phyloP scores from a whole-genome alignment of 2,113 vertebrate genomes.

The Thunnus thynnus region DNA sequence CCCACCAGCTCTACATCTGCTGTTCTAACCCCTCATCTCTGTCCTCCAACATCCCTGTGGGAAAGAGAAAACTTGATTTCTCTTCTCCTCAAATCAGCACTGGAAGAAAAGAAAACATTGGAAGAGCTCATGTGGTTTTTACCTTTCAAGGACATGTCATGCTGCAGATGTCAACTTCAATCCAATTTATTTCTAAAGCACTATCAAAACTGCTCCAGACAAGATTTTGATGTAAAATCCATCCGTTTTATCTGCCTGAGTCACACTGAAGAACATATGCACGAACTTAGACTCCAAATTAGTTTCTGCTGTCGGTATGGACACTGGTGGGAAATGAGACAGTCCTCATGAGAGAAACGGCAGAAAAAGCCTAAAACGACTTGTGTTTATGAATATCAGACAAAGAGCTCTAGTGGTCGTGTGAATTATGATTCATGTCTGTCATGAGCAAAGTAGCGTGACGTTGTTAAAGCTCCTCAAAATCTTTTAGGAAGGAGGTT shows the following conservation, averaged over 20 bases:
- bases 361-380: no score
- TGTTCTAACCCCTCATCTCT: background rate
- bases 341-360: no score
- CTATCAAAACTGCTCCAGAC: constrained; percentile 12
- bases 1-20: background rate
- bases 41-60: constrained; percentile 8
- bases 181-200: constrained; percentile 34
- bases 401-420: no score
- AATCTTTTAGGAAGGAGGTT: no score
- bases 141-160: constrained; percentile 32
- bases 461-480: no score
- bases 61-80: background rate
- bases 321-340: background rate
- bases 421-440: no score
- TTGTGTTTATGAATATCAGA: no score
- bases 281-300: constrained; percentile 5
- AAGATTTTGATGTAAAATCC: constrained; percentile 20
- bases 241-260: constrained; percentile 18
- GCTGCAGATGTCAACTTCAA: constrained; percentile 17
- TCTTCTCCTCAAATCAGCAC: background rate
- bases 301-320: background rate
- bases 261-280: background rate
- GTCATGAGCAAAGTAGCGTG: no score
- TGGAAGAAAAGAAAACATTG: background rate
- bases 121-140: background rate